phyloP scores from a whole-genome alignment of 1,140 invertebrate genomes.

The Orchesella cincta region DNA sequence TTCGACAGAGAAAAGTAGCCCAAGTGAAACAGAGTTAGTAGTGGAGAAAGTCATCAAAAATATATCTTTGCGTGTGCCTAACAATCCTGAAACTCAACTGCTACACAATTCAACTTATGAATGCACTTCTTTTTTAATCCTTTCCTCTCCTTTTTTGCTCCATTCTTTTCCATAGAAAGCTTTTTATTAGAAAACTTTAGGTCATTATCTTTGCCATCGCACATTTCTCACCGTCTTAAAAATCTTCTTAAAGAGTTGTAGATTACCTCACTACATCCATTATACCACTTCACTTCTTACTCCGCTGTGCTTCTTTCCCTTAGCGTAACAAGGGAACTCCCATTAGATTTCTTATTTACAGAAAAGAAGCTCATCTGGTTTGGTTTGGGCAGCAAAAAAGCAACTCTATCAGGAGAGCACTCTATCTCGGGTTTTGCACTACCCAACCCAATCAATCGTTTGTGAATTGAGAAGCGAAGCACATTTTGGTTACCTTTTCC shows the following conservation, averaged over 20 bases:
- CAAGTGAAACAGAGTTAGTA: too few species aligned
- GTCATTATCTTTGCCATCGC: constrained; percentile 24
- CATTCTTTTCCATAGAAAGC: not conserved
- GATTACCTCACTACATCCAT: constrained; percentile 17
- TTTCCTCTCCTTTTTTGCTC: not conserved
- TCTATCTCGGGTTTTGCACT: too few species aligned
- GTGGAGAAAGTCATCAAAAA: constrained; percentile 9
- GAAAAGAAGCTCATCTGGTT: not conserved
- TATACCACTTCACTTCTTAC: constrained; percentile 19
- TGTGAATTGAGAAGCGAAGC: too few species aligned
- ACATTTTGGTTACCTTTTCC: too few species aligned
- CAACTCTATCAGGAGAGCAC: too few species aligned
- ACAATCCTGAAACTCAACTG: not conserved
- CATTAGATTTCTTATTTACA: not conserved
- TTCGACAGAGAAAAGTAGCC: too few species aligned
- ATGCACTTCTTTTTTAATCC: too few species aligned
- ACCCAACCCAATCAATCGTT: too few species aligned
- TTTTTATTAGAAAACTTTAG: constrained; percentile 20
- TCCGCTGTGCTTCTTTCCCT: not conserved
- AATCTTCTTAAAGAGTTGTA: constrained; percentile 9
- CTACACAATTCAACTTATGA: too few species aligned
- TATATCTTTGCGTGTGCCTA: not conserved
- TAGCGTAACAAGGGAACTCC: not conserved
- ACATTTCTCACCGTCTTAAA: constrained; percentile 25
- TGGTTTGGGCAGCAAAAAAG: not conserved